phyloP scores from a whole-genome alignment of 2,113 vertebrate species.

The Abramis brama region DNA sequence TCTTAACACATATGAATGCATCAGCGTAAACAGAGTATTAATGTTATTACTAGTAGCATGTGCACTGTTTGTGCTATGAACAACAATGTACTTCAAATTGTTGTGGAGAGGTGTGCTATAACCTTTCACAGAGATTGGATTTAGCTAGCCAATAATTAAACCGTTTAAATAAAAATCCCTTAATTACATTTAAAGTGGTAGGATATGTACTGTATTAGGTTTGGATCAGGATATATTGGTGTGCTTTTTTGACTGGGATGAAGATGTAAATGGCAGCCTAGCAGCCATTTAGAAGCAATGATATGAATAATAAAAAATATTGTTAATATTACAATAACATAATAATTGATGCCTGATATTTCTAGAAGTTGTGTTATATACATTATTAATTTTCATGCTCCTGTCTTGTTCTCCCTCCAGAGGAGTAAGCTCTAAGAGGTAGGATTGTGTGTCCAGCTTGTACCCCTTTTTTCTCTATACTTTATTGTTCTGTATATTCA shows the following conservation, averaged over 20 bases:
- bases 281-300: background rate
- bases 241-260: background rate
- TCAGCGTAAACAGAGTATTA: background rate
- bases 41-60: background rate
- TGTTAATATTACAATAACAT: background rate
- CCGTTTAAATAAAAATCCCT: background rate
- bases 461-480: background rate
- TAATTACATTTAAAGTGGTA: background rate
- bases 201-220: background rate
- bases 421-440: constrained; percentile 70
- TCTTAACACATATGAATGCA: background rate
- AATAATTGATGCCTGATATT: background rate
- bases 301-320: background rate
- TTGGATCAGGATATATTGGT: background rate
- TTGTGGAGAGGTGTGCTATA: background rate
- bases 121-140: background rate
- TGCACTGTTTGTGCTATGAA: background rate
- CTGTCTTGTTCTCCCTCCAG: constrained; percentile 47
- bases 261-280: background rate
- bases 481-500: constrained; percentile 3
- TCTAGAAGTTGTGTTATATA: background rate
- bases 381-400: constrained; percentile 11
- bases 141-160: background rate
- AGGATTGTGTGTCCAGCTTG: constrained; percentile 52
- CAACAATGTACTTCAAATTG: background rate